Base-by-base conservation (phyloP, 2,888 invertebrate genomes). In the Eristalis arbustorum region DNA sequence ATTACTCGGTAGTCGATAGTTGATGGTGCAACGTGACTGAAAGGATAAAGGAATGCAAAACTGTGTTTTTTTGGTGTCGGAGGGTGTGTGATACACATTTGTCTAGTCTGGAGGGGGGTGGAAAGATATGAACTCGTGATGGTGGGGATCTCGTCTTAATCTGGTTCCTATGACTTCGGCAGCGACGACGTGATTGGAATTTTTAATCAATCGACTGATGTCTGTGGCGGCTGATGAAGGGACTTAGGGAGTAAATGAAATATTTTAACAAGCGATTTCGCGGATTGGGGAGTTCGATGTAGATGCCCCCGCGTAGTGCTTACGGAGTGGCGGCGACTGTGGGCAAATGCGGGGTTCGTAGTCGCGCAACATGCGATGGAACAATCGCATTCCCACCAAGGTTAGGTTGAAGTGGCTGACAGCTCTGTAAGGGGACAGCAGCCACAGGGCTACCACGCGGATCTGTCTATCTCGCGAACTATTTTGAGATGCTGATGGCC, bases 21-120 rank as follows among this genome's bases (percentile, higher is more conserved):
- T 66, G 64, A 42, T 40, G 64, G 14, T 42, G 64, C 40, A 66
- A 42, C n/a, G 64, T 40, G 40, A 49, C 49, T 49, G 49, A 49
- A 49, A 49, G 49, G 49, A 49, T 49, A n/a, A 6, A 49, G 49
- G 49, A 49, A 49, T 49, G 49, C 49, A 49, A 49, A 49, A n/a
- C 18, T 18, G 49, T 8, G n/a, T n/a, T n/a, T n/a, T n/a, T 31
- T 31, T n/a, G 49, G 37, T 13, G 42, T 6, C 0, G 42, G 42
- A 14, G 42, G 49, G 49, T 0, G 8, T 49, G n/a, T 8, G n/a
- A n/a, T 18, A 49, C 49, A 49, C 49, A 18, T 49, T 49, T 5
- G 49, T 49, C 18, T 18, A 1, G 49, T 49, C 18, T 8, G 13
- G 37, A 13, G 37, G 3, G 37, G 37, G 37, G 37, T 11, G 37